Base-by-base conservation (phyloP, 2,113 vertebrate species). In the Mus pahari region DNA sequence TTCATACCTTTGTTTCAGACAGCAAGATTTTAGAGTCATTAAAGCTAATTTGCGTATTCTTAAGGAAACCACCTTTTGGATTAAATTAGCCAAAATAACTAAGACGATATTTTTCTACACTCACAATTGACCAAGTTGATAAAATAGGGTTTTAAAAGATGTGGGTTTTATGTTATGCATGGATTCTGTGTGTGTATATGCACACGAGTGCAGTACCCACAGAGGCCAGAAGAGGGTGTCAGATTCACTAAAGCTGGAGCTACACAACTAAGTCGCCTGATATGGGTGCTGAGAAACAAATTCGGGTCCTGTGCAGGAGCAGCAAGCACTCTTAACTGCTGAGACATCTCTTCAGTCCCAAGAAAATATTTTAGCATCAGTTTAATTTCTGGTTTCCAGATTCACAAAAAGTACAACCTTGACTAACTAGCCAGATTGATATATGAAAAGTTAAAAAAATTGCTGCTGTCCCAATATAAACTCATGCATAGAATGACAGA, bases 21-120 rank as follows among this genome's bases (percentile, higher is more conserved):
- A 96, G 33, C 42, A 71, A 36, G 31, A n/a, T 33, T 93, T 94
- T 90, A n/a, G 82, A 45, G 70, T 14, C 90, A 66, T 68, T 86
- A 86, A 86, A 92, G 39, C 17, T 83, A 68, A 96, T 86, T 8
- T 48, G 7, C 0, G 17, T 83, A 7, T 90, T 89, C 94, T 86
- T 1, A 19, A 45, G 55, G 82, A 92, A 96, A 91, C n/a, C 66
- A 86, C 22, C 16, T 36, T 89, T 86, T 95, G 81, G 42, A 74
- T 5, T 90, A 60, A 94, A 93, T 26, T 82, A 19, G 71, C 70
- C 36, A 68, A 68, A 79, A 88, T 6, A 86, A 60, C 60, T 73
- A 39, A 92, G 31, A 39, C 5, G 24, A 16, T 13, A 86, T 92
- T 73, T 95, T 58, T 78, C 55, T 86, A 92, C 3, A 48, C 31